Conservation (phyloP, 1,140 invertebrate genomes). For the Sitobion miscanthi region DNA sequence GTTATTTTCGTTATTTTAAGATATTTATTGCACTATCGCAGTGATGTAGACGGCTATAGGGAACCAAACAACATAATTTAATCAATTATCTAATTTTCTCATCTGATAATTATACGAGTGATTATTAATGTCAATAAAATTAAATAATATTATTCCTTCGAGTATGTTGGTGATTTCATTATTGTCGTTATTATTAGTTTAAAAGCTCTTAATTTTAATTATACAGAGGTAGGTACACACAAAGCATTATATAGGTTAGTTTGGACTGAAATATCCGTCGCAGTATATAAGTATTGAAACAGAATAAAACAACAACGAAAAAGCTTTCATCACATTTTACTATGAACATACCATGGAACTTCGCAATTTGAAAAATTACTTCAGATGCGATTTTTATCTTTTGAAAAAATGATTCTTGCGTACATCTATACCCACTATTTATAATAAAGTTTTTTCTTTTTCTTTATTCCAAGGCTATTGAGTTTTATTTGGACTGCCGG, state of each 20-base stretch:
- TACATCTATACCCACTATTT: not conserved
- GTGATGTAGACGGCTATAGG: not conserved
- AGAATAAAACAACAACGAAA: not conserved
- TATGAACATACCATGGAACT: not conserved
- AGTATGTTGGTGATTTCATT: not conserved
- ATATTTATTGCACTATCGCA: not conserved
- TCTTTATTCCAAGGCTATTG: not conserved
- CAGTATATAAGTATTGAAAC: not conserved
- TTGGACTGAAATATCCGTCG: not conserved
- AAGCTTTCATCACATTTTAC: not conserved
- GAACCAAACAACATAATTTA: not conserved
- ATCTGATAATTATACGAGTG: not conserved
- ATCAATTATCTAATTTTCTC: not conserved
- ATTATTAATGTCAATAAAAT: not conserved
- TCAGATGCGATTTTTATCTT: constrained; percentile 4
- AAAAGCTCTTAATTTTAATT: constrained; percentile 36
- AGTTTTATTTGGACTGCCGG: not conserved
- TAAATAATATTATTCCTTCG: not conserved
- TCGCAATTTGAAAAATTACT: constrained; percentile 41
- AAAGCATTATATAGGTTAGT: not conserved
- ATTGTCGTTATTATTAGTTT: constrained; percentile 6
- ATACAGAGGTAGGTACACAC: not conserved
- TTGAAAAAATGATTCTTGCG: constrained; percentile 15
- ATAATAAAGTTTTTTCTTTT: constrained; percentile 28
- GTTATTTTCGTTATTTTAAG: not conserved